phyloP scores from a whole-genome alignment of 2,888 invertebrate genomes.

The Diachrysia chrysitis region DNA sequence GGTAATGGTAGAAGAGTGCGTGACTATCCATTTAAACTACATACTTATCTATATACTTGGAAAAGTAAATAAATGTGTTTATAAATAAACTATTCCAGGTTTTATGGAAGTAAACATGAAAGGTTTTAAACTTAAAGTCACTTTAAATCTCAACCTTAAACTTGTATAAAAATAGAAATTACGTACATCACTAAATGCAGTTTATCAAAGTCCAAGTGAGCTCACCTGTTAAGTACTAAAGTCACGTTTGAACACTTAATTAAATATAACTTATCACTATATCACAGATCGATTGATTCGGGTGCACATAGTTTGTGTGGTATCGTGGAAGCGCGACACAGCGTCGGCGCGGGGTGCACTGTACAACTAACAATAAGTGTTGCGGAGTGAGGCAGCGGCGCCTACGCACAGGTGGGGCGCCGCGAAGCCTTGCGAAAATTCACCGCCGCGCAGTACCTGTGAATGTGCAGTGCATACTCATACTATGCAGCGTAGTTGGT shows the following conservation, averaged over 20 bases:
- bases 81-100: background rate
- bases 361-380: slow-evolving; percentile 64
- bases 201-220: slow-evolving; percentile 43
- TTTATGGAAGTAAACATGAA: slow-evolving; percentile 21
- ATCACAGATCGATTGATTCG: slow-evolving; percentile 84
- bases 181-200: slow-evolving; percentile 53
- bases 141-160: slow-evolving; percentile 57
- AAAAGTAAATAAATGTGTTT: background rate
- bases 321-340: slow-evolving; percentile 67
- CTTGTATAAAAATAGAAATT: slow-evolving; percentile 69
- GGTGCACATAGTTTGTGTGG: slow-evolving; percentile 75
- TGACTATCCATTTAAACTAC: slow-evolving; percentile 23
- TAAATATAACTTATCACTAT: slow-evolving; percentile 84
- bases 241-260: slow-evolving; percentile 70
- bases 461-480: slow-evolving; percentile 43
- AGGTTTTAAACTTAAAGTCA: slow-evolving; percentile 46
- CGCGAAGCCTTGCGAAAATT: slow-evolving; percentile 86
- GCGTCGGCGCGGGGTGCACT: slow-evolving; percentile 74
- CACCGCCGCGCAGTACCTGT: slow-evolving; percentile 62
- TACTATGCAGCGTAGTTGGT: slow-evolving; percentile 35
- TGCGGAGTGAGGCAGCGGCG: slow-evolving; percentile 71
- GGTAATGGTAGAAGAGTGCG: slow-evolving; percentile 27
- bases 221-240: slow-evolving; percentile 71
- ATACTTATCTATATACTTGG: slow-evolving; percentile 12
- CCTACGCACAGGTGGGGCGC: slow-evolving; percentile 82